Percentiles rank a stretch among this genome's conserved stretches.
These are phyloP conservation scores for Meiosimyza platycephala DNA, from an alignment of 2,888 invertebrate species.

Conservation along the genomic window DNA sequence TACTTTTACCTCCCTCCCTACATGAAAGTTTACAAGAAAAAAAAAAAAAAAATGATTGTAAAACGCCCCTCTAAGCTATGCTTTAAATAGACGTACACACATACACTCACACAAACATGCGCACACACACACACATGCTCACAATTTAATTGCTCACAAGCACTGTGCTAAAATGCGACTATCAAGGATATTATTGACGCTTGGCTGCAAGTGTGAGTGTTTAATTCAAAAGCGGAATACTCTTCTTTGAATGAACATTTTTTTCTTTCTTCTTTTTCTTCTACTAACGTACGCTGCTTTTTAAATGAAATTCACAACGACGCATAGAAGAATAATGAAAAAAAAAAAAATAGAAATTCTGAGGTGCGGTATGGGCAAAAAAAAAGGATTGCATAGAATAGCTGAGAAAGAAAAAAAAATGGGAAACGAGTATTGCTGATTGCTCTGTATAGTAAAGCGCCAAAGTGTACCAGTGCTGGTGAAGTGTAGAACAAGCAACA, in stretches of 20 bases:
- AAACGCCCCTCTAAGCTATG: too few species aligned
- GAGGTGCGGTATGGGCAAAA: not conserved
- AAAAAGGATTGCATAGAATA: not conserved
- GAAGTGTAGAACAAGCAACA: too few species aligned
- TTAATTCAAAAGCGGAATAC: conserved; percentile 26
- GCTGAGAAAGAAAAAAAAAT: not conserved
- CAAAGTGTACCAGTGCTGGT: too few species aligned
- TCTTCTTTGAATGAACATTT: conserved; percentile 18
- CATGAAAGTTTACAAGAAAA: too few species aligned
- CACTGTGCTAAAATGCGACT: conserved; percentile 14
- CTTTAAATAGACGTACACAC: not conserved
- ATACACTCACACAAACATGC: conserved; percentile 9
- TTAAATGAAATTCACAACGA: conserved; percentile 26
- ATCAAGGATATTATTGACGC: conserved; percentile 36
- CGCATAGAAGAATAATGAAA: not conserved
- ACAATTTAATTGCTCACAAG: conserved; percentile 16
- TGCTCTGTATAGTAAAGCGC: not conserved
- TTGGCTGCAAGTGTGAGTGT: conserved; percentile 30
- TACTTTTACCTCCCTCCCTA: too few species aligned
- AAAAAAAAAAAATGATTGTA: too few species aligned
- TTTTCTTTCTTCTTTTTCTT: too few species aligned
- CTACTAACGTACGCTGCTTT: too few species aligned
- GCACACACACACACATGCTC: conserved; percentile 13
- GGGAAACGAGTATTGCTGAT: not conserved
- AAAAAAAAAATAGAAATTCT: not conserved